phyloP scores from a whole-genome alignment of 2,797 vertebrate genomes.

The Sebastes itinus region DNA sequence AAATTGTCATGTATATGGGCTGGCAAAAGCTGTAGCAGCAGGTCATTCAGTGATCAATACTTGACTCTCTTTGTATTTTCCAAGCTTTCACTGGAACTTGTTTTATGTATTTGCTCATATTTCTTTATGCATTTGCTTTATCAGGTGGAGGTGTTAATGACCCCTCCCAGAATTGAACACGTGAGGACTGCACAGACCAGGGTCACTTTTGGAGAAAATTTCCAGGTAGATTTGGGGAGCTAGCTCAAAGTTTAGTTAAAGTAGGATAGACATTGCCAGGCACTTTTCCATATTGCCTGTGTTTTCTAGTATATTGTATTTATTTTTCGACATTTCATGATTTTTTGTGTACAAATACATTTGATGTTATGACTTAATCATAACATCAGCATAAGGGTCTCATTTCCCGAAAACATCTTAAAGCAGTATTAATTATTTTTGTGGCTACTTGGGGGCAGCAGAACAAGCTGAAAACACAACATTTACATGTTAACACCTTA shows the following conservation, averaged over 20 bases:
- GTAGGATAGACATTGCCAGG: neutral
- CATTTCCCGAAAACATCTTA: neutral
- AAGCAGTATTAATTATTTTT: neutral
- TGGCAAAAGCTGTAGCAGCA: neutral
- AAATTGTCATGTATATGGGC: neutral
- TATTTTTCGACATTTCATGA: neutral
- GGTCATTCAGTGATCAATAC: neutral
- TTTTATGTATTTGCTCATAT: neutral
- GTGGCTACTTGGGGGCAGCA: neutral
- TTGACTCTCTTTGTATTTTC: neutral
- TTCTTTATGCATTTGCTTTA: slow-evolving; percentile 5
- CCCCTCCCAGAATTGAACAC: slow-evolving; percentile 83
- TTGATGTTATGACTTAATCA: neutral
- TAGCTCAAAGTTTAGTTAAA: neutral
- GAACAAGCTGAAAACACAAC: neutral
- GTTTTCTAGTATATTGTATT: neutral
- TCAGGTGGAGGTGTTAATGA: slow-evolving; percentile 84
- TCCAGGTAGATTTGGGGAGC: slow-evolving; percentile 67
- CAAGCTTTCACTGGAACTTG: neutral
- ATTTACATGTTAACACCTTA: neutral
- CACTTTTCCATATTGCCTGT: neutral
- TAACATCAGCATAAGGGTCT: neutral
- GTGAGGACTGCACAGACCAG: slow-evolving; percentile 73
- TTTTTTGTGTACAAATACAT: neutral
- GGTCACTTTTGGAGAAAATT: slow-evolving; percentile 81